Percentiles rank a stretch among this genome's conserved stretches.
These are phyloP conservation scores for Scarus forsteni DNA, from an alignment of 2,797 vertebrate species.

Conservation along the genomic window DNA sequence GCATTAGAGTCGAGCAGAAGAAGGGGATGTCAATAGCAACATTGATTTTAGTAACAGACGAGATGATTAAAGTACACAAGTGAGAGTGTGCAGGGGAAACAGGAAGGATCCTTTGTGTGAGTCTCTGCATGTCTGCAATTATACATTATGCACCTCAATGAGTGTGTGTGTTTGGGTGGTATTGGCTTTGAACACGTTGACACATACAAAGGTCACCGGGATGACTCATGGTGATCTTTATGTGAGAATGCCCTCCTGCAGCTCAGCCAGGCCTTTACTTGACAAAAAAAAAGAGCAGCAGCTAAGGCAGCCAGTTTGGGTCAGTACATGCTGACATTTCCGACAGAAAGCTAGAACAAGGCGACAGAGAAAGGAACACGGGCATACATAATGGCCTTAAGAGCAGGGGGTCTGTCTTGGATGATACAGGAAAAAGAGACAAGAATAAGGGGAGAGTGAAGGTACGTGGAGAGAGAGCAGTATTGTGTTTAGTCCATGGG, in stretches of 20 bases:
- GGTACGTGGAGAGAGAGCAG: conserved; percentile 8
- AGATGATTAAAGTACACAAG: conserved; percentile 35
- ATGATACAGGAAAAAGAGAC: conserved; percentile 40
- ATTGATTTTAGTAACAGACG: conserved; percentile 34
- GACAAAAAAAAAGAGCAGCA: conserved; percentile 27
- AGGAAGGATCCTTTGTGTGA: conserved; percentile 17
- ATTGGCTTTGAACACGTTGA: conserved; percentile 61
- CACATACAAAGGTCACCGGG: conserved; percentile 77
- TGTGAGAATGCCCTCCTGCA: conserved; percentile 72
- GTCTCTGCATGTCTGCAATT: conserved; percentile 37
- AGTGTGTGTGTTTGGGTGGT: conserved; percentile 43
- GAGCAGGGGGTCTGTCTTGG: conserved; percentile 56
- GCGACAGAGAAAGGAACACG: conserved; percentile 62
- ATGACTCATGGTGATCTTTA: conserved; percentile 81
- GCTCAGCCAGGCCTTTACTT: conserved; percentile 64
- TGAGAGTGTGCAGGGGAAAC: conserved; percentile 25
- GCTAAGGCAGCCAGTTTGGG: conserved; percentile 57
- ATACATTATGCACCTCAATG: conserved; percentile 47
- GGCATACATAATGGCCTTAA: conserved; percentile 64
- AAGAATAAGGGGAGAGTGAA: conserved; percentile 30
- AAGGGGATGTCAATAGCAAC: conserved; percentile 23
- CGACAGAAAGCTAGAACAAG: conserved; percentile 67
- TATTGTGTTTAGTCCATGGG: conserved; percentile 7
- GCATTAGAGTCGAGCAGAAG: conserved; percentile 26
- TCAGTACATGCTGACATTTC: conserved; percentile 80